phyloP scores from a whole-genome alignment of 2,113 vertebrate species.

The Calidris pygmaea region DNA sequence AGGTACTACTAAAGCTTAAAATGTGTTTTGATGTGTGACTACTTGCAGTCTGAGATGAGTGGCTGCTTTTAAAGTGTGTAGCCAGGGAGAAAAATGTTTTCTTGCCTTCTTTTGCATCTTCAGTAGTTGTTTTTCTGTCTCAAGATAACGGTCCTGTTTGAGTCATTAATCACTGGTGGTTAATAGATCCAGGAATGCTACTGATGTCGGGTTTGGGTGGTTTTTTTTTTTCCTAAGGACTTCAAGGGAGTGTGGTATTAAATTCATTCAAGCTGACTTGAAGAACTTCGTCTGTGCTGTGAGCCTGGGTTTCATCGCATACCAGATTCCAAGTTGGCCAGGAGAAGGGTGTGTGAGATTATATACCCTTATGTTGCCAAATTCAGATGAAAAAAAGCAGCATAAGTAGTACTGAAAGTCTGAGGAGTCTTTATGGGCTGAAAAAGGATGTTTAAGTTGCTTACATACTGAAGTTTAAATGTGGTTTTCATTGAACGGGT shows the following conservation, averaged over 20 bases:
- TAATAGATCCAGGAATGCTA: neutral
- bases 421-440: conserved; percentile 5
- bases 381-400: neutral
- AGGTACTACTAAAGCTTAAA: neutral
- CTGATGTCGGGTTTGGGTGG: neutral
- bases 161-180: neutral
- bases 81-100: neutral
- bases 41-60: neutral
- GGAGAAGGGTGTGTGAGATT: conserved; percentile 18
- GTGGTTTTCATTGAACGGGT: neutral
- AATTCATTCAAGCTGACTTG: neutral
- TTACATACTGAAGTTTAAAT: neutral
- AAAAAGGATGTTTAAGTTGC: neutral
- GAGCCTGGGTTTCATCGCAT: neutral
- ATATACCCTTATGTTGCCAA: neutral
- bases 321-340: neutral
- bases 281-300: neutral
- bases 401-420: neutral
- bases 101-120: neutral
- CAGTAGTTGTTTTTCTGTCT: neutral
- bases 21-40: neutral
- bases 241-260: neutral
- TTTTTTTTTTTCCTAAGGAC: neutral
- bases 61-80: neutral
- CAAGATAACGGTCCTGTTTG: neutral